These are phyloP conservation scores for Leistus spinibarbis DNA, from an alignment of 2,888 invertebrate species.

Conservation along the genomic window DNA sequence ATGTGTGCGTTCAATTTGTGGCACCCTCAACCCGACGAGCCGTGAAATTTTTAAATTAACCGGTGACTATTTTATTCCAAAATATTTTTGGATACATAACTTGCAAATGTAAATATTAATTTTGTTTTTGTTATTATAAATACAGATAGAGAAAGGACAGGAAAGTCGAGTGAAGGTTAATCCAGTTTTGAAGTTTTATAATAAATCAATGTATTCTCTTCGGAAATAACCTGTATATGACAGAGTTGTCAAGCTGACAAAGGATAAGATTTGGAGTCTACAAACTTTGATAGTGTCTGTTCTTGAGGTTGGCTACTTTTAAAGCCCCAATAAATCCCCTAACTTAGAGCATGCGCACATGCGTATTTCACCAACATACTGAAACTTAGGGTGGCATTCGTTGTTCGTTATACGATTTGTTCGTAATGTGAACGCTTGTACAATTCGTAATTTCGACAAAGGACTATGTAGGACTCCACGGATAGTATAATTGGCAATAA, in stretches of 20 bases:
- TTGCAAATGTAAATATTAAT: too few species aligned
- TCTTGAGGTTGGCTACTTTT: not conserved
- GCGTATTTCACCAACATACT: not conserved
- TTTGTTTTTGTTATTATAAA: too few species aligned
- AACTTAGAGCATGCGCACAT: not conserved
- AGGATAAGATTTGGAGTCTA: not conserved
- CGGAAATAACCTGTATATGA: too few species aligned
- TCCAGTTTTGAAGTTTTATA: too few species aligned
- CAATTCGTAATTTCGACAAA: too few species aligned
- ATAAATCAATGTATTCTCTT: too few species aligned
- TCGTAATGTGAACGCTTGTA: not conserved
- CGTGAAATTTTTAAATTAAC: not conserved
- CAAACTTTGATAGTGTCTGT: not conserved
- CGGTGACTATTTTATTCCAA: not conserved
- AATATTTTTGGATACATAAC: too few species aligned
- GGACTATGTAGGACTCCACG: too few species aligned
- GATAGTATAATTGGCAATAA: too few species aligned
- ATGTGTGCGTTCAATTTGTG: not conserved
- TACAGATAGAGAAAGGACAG: too few species aligned
- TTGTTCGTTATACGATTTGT: not conserved
- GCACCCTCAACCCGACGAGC: not conserved
- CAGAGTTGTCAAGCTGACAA: not conserved
- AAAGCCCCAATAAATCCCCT: not conserved
- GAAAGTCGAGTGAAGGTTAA: too few species aligned
- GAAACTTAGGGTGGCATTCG: not conserved